phyloP scores from a whole-genome alignment of 2,888 invertebrate species.

The Criorhina ranunculi region DNA sequence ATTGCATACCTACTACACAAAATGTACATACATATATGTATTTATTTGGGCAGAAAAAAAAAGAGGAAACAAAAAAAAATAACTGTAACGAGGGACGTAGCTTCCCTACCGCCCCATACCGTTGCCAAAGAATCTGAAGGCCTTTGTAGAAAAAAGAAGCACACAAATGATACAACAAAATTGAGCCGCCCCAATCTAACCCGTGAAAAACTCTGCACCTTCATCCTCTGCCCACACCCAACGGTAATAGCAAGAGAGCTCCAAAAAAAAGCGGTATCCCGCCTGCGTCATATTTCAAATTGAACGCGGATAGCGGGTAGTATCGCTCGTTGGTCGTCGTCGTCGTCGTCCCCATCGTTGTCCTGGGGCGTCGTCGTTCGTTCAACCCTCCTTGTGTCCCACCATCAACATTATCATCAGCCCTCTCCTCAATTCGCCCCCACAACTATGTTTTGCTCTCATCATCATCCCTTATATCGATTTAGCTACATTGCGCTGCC shows the following conservation, averaged over 20 bases:
- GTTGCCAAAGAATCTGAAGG: not conserved
- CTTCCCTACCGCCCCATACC: conserved; percentile 1
- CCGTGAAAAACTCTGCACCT: conserved; percentile 30
- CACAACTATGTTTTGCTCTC: conserved; percentile 63
- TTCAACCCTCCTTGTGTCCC: conserved; percentile 57
- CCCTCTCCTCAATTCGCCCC: conserved; percentile 44
- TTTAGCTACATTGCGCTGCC: conserved; percentile 66
- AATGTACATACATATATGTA: not conserved
- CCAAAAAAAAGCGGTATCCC: conserved; percentile 72
- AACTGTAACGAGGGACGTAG: conserved; percentile 23
- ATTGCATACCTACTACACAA: not conserved
- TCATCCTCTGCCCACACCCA: conserved; percentile 19
- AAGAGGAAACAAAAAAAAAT: not conserved
- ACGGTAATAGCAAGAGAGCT: conserved; percentile 52
- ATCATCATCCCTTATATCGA: conserved; percentile 75
- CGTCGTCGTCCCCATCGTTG: conserved; percentile 24
- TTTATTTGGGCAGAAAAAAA: conserved; percentile 1
- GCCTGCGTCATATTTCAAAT: conserved; percentile 71
- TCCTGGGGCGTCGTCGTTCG: conserved; percentile 63
- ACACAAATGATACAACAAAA: conserved; percentile 38
- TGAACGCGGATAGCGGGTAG: conserved; percentile 54
- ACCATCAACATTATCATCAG: conserved; percentile 47
- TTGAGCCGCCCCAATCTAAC: conserved; percentile 24
- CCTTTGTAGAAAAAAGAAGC: not conserved
- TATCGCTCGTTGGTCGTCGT: conserved; percentile 69